Evolutionary conservation across 2,113 vertebrate genomes (phyloP).

Genomic region (Thymallus thymallus): DNA sequence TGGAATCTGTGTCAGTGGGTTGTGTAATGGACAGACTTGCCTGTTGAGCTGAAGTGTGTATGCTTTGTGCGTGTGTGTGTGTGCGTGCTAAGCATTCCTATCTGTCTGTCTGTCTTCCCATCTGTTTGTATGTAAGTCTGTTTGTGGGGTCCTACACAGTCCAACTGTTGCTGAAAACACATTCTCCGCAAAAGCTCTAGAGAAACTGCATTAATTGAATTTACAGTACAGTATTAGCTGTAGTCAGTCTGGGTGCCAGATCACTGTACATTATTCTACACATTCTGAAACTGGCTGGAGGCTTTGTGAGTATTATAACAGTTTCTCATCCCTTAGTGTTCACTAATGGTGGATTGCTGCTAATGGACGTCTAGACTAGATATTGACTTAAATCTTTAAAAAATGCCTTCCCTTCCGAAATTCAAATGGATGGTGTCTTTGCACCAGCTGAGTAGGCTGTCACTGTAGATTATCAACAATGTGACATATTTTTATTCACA

Average conservation of each 20-base stretch:
- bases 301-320: constrained; percentile 21
- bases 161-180: neutral
- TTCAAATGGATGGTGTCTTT: neutral
- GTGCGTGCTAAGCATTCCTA: neutral
- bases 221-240: neutral
- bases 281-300: constrained; percentile 14
- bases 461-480: neutral
- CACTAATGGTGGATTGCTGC: constrained; percentile 13
- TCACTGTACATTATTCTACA: neutral
- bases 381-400: constrained; percentile 52
- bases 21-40: neutral
- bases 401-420: constrained; percentile 13
- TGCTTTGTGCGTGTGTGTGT: constrained; percentile 6
- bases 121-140: too few species aligned
- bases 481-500: neutral
- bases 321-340: constrained; percentile 38
- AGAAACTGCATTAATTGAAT: neutral
- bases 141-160: neutral
- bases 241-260: neutral
- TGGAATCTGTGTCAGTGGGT: neutral
- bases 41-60: neutral
- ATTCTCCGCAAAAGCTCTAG: neutral
- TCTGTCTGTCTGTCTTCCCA: neutral
- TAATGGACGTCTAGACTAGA: constrained; percentile 33
- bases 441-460: neutral